Conservation (phyloP, 2,113 vertebrate genomes). For the Leucopsar rothschildi region DNA sequence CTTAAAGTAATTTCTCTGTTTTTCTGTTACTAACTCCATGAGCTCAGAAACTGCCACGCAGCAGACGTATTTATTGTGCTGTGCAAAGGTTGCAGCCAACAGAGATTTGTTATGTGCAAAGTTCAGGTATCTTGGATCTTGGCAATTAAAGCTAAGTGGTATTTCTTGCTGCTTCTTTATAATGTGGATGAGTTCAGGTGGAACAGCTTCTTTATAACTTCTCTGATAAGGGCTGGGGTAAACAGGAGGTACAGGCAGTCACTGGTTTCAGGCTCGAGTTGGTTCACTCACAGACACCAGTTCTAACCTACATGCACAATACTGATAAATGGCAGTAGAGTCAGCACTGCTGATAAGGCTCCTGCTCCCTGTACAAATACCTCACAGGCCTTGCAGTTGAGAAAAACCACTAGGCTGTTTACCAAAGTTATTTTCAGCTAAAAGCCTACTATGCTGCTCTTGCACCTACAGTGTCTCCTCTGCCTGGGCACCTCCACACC, state of each 20-base stretch:
- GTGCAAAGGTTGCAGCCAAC: constrained; percentile 77
- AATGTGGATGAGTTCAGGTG: constrained; percentile 19
- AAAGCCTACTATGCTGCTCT: not conserved
- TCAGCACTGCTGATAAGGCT: constrained; percentile 57
- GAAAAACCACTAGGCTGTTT: not conserved
- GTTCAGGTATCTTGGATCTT: constrained; percentile 63
- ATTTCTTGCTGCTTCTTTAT: constrained; percentile 43
- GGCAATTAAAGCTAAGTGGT: constrained; percentile 28
- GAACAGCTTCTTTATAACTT: constrained; percentile 53
- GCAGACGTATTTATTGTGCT: constrained; percentile 63
- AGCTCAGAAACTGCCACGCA: constrained; percentile 61
- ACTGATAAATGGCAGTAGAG: constrained; percentile 50
- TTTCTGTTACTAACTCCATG: constrained; percentile 51
- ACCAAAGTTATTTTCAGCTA: not conserved
- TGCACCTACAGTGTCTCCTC: not conserved
- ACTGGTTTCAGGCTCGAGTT: not conserved
- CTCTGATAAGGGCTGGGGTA: constrained; percentile 48
- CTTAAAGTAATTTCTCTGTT: constrained; percentile 56
- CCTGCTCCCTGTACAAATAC: not conserved
- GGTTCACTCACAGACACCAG: not conserved
- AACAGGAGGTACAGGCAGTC: constrained; percentile 20
- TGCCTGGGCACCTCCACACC: not conserved
- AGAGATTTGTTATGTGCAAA: constrained; percentile 67
- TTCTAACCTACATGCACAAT: constrained; percentile 47
- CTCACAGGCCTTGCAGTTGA: not conserved